phyloP scores from a whole-genome alignment of 2,888 invertebrate species.

The Drosophila basisetae region DNA sequence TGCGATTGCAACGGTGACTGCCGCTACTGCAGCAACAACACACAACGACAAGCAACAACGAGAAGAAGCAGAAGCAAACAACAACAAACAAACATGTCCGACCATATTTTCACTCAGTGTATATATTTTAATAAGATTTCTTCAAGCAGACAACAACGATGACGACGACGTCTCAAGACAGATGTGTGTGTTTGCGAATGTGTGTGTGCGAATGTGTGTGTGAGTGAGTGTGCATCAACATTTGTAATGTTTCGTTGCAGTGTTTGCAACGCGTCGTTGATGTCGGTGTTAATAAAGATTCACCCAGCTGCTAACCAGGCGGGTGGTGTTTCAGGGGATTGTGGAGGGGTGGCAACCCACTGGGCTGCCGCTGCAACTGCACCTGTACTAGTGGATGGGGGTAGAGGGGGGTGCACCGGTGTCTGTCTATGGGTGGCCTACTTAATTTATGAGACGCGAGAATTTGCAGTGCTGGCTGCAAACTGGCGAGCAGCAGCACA shows the following conservation, averaged over 20 bases:
- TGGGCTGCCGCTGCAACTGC: constrained; percentile 50
- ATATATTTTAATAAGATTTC: constrained; percentile 76
- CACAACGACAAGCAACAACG: constrained; percentile 15
- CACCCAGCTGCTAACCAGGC: constrained; percentile 49
- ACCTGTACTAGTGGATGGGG: constrained; percentile 34
- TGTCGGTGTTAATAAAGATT: constrained; percentile 79
- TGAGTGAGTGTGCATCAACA: constrained; percentile 43
- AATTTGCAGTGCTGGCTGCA: constrained; percentile 64
- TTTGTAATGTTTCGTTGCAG: constrained; percentile 80
- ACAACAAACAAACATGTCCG: constrained; percentile 62
- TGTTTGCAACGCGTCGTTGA: constrained; percentile 72
- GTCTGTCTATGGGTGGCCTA: constrained; percentile 76
- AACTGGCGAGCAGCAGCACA: constrained; percentile 26
- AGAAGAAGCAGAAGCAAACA: constrained; percentile 27
- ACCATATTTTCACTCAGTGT: constrained; percentile 70
- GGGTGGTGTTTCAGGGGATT: constrained; percentile 17
- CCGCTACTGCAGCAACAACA: constrained; percentile 65
- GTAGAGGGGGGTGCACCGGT: constrained; percentile 7
- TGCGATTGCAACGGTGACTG: constrained; percentile 81
- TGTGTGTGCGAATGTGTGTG: constrained; percentile 7
- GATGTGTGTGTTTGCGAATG: constrained; percentile 36
- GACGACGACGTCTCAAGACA: constrained; percentile 72
- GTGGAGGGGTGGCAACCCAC: constrained; percentile 43
- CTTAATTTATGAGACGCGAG: constrained; percentile 81
- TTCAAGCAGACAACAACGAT: constrained; percentile 73